A percentile compares a stretch with the other conserved stretches of the same genome.
These are phyloP conservation scores for Amphiura filiformis DNA, from an alignment of 35 echinoderm and acorn worm genomes.

Conservation along the genomic window DNA sequence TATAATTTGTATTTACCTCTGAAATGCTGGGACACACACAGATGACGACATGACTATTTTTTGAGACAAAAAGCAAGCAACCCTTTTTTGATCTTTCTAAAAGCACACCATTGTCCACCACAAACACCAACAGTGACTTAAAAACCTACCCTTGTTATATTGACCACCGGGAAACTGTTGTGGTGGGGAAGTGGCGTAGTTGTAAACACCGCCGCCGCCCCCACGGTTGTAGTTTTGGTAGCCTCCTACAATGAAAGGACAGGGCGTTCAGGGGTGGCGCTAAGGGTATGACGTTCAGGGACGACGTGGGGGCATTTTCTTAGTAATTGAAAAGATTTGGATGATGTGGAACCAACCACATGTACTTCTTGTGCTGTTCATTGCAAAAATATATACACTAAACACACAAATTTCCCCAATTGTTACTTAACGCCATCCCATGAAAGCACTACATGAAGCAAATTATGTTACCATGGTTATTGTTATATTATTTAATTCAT, in stretches of 20 bases:
- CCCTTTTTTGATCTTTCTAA: too few species aligned
- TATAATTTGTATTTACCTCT: too few species aligned
- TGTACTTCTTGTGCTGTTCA: too few species aligned
- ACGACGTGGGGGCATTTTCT: too few species aligned
- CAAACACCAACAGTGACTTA: too few species aligned
- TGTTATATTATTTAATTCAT: too few species aligned
- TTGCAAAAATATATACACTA: neutral
- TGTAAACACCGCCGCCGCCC: constrained; percentile 5
- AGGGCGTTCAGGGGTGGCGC: constrained; percentile 2
- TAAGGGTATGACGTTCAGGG: neutral
- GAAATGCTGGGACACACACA: too few species aligned
- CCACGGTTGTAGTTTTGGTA: constrained; percentile 13
- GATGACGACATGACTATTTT: too few species aligned
- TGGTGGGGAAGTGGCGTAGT: constrained; percentile 4
- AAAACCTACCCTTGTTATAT: neutral
- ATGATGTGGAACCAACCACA: neutral
- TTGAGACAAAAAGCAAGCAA: too few species aligned
- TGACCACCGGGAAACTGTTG: constrained; percentile 4
- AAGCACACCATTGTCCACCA: too few species aligned
- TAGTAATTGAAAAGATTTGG: too few species aligned
- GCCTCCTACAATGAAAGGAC: neutral
- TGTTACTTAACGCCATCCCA: neutral
- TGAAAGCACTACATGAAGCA: neutral
- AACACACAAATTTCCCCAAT: neutral
- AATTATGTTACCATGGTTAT: too few species aligned